Evolutionary conservation across 2,797 vertebrate genomes (phyloP).

Genomic region (Neosalanx taihuensis): DNA sequence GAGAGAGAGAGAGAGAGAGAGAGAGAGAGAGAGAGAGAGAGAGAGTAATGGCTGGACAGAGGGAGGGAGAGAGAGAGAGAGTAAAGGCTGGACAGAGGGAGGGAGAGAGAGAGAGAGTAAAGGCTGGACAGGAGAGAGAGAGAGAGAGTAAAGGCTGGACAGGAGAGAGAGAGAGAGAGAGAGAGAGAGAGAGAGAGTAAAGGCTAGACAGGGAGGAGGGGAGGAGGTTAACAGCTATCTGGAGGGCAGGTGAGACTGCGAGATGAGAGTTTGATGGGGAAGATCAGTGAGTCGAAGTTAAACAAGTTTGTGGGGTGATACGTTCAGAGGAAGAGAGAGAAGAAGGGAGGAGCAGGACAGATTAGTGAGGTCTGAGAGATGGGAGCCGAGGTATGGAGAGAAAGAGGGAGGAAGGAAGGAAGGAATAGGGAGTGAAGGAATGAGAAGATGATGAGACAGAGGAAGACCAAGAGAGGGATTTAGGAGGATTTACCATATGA

Average conservation of each 20-base stretch:
- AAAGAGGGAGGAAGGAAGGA: not conserved
- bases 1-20: too few species aligned
- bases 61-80: not conserved
- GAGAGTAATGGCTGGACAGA: constrained; percentile 4
- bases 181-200: not conserved
- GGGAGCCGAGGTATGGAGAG: not conserved
- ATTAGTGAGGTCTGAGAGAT: too few species aligned
- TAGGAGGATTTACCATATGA: constrained; percentile 24
- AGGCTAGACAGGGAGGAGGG: not conserved
- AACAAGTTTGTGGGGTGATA: too few species aligned
- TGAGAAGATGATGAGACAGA: not conserved
- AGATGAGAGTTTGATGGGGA: not conserved
- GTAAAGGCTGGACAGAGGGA: not conserved
- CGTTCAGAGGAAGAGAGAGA: not conserved
- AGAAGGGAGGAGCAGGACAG: not conserved
- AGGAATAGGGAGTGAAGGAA: not conserved
- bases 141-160: not conserved
- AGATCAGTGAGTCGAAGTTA: too few species aligned
- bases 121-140: not conserved
- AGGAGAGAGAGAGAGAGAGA: too few species aligned
- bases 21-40: not conserved
- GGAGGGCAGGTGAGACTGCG: not conserved
- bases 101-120: constrained; percentile 2
- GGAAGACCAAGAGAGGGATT: not conserved
- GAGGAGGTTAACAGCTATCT: not conserved